These are phyloP conservation scores for Mechanitis mazaeus DNA, from an alignment of 2,888 invertebrate species.

Conservation along the genomic window DNA sequence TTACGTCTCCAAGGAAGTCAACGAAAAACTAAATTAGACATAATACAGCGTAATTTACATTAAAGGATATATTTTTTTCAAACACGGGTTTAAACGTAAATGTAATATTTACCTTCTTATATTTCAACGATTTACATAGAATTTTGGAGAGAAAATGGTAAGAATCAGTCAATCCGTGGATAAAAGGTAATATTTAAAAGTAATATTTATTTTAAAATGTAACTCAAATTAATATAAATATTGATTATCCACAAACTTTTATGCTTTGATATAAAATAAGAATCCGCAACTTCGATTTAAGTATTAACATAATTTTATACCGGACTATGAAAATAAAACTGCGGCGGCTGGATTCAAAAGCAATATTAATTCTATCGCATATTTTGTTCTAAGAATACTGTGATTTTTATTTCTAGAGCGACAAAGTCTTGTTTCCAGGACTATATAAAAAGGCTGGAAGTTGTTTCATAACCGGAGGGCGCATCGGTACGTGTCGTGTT, in stretches of 20 bases:
- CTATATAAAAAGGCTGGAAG: neutral
- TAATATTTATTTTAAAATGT: neutral
- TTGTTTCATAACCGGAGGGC: conserved; percentile 26
- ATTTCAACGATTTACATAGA: too few species aligned
- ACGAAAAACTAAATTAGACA: conserved; percentile 19
- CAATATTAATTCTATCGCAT: conserved; percentile 28
- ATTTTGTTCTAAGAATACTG: conserved; percentile 23
- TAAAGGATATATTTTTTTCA: neutral
- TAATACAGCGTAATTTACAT: conserved; percentile 1
- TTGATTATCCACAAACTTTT: conserved; percentile 26
- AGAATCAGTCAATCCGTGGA: neutral
- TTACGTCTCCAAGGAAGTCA: conserved; percentile 54
- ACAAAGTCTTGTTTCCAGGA: conserved; percentile 10
- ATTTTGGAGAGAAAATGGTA: too few species aligned
- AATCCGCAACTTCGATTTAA: conserved; percentile 37
- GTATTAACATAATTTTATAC: conserved; percentile 57
- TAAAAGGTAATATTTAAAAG: neutral
- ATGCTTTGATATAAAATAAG: conserved; percentile 23
- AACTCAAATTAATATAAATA: conserved; percentile 12
- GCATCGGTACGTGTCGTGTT: conserved; percentile 45
- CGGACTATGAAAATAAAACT: conserved; percentile 55
- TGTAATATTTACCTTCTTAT: too few species aligned
- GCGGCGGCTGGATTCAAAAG: conserved; percentile 34
- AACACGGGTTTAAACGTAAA: neutral
- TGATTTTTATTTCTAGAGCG: conserved; percentile 28